Conservation (phyloP, 2,113 vertebrate genomes). For the Mola mola region DNA sequence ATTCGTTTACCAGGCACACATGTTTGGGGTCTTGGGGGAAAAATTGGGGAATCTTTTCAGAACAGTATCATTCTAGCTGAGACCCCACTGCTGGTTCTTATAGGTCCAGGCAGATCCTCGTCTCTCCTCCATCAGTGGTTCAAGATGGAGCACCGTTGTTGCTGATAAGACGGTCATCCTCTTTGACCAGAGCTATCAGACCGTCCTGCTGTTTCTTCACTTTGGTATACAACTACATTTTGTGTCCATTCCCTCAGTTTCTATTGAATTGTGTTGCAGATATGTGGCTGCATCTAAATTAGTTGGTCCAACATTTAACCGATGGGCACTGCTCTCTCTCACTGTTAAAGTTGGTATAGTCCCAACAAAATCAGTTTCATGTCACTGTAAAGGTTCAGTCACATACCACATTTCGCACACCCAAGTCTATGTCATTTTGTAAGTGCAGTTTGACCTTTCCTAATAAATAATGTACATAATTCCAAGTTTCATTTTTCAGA, state of each 20-base stretch:
- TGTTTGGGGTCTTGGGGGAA: no score
- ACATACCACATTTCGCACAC: background rate
- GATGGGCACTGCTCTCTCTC: background rate
- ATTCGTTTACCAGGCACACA: no score
- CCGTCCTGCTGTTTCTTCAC: conserved; percentile 86
- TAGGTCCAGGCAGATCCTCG: conserved; percentile 83
- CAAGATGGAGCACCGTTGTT: conserved; percentile 85
- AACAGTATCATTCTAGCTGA: no score
- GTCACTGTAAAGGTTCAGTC: no score
- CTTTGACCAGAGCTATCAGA: conserved; percentile 88
- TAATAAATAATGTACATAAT: background rate
- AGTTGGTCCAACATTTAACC: background rate
- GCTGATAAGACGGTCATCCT: conserved; percentile 88
- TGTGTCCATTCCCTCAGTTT: background rate
- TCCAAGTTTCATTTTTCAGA: conserved; percentile 77
- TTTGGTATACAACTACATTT: conserved; percentile 84
- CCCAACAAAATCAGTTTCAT: background rate
- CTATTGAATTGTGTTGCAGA: background rate
- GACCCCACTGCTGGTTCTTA: conserved; percentile 2
- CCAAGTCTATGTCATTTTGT: background rate
- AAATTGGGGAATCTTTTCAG: no score
- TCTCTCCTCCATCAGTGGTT: conserved; percentile 80
- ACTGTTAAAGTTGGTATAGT: background rate
- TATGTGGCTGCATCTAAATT: conserved; percentile 9
- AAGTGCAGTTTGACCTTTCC: background rate